phyloP scores from a whole-genome alignment of 2,797 vertebrate species.

The Molossus molossus region DNA sequence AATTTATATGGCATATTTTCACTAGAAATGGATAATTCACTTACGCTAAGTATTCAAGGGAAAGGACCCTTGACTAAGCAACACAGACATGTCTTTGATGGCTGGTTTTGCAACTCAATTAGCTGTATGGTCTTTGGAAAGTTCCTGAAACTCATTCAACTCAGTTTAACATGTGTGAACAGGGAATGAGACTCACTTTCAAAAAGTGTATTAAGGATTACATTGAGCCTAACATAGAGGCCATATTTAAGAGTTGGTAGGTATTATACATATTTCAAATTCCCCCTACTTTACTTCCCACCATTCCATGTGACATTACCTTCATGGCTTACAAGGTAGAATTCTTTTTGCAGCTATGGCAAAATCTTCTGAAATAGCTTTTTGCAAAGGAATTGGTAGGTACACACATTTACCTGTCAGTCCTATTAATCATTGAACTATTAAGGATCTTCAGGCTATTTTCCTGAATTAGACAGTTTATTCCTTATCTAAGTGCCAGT shows the following conservation, averaged over 20 bases:
- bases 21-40: background rate
- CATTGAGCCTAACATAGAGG: background rate
- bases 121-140: background rate
- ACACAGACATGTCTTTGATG: background rate
- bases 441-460: background rate
- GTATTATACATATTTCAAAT: background rate
- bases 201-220: background rate
- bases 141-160: background rate
- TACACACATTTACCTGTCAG: slow-evolving; percentile 1
- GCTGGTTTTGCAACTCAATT: background rate
- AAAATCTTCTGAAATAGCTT: background rate
- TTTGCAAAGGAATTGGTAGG: background rate
- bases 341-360: background rate
- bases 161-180: background rate
- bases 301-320: background rate
- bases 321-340: background rate
- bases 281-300: background rate
- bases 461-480: slow-evolving; percentile 43
- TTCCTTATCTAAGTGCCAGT: background rate
- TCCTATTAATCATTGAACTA: background rate
- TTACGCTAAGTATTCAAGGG: background rate
- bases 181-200: background rate
- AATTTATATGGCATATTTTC: background rate
- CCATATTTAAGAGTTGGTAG: background rate
- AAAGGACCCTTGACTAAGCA: background rate